Evolutionary conservation across 2,113 vertebrate species (phyloP).

Genomic region (Chaenocephalus aceratus): DNA sequence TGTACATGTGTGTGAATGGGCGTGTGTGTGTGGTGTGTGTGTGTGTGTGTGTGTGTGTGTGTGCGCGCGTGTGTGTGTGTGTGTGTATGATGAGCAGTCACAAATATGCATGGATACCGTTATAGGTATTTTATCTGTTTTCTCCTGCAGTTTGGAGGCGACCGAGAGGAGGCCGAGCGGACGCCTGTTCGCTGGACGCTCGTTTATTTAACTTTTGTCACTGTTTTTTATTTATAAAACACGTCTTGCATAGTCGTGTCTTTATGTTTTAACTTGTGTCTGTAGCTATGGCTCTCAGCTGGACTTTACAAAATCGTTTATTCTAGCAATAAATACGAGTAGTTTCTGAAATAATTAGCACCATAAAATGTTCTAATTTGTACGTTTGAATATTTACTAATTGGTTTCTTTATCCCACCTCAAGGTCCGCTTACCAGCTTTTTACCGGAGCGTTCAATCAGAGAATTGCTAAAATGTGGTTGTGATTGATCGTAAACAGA

Average conservation of each 20-base stretch:
- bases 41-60: constrained; percentile 17
- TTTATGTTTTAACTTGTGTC: background rate
- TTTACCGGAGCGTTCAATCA: too few species aligned
- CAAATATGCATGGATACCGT: constrained; percentile 88
- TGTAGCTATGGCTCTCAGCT: background rate
- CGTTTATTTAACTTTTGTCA: too few species aligned
- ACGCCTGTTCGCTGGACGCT: constrained; percentile 14
- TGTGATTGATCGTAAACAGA: too few species aligned
- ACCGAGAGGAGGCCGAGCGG: constrained; percentile 2
- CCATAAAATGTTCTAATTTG: too few species aligned
- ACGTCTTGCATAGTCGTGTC: background rate
- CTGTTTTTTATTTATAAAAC: background rate
- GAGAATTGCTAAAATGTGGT: too few species aligned
- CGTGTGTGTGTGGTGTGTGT: constrained; percentile 5
- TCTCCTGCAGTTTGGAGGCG: constrained; percentile 57
- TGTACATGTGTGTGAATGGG: constrained; percentile 32
- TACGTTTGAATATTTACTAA: too few species aligned
- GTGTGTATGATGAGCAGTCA: constrained; percentile 73
- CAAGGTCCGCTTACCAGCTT: too few species aligned
- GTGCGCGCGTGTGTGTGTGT: constrained; percentile 15
- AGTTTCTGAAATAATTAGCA: too few species aligned
- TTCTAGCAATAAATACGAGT: background rate
- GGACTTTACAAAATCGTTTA: background rate
- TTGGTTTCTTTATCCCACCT: background rate
- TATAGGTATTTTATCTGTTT: constrained; percentile 85